Evolutionary conservation across 2,888 invertebrate species (phyloP), one percentile per base, ranked within the genome.

Genomic region (Ischnus inquisitorius): DNA sequence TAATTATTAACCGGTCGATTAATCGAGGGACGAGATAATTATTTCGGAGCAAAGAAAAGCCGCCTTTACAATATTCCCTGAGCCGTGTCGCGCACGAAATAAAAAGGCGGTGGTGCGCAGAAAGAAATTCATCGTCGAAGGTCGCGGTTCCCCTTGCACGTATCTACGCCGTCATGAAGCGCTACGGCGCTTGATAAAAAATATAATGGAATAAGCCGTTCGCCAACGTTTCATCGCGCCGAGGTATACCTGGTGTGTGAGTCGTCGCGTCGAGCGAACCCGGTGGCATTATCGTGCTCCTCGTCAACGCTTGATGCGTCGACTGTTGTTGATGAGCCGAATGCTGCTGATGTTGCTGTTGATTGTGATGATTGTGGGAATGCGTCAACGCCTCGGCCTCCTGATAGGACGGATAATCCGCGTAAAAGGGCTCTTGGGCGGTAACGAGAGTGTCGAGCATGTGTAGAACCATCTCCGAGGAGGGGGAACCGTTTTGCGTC

Each of bases 391-490:
- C 89, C 82, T 93, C 92, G 85, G 90, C 88, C 85, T 93, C 92
- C 87, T 93, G 93, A 88, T 93, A 93, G 86, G 93, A 92, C 86
- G 95, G 95, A 92, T 95, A 95, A 90, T 95, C 95, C 94, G 95
- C 95, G 93, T 96, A 96, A 94, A 96, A 96, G 93, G 96, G 96
- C 94, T 96, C 97, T 93, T 96, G 95, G 91, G 96, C 95, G 86
- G 94, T 94, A 88, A 93, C 94, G 91, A 95, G 94, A 89, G 95
- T 94, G 93, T 95, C 95, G 91, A 96, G 94, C 95, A 96, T 96
- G 94, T 96, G 96, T 92, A 97, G 95, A 94, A 97, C 96, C 97
- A 97, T 97, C 94, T 95, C 94, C 94, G 95, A 95, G 94, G 95
- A 94, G 90, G 93, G 94, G 93, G 77, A 51, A 16, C 62, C 69